Evolutionary conservation across 1,140 invertebrate species (phyloP), one percentile per base, ranked within the genome.

Genomic region (Listronotus oregonensis): DNA sequence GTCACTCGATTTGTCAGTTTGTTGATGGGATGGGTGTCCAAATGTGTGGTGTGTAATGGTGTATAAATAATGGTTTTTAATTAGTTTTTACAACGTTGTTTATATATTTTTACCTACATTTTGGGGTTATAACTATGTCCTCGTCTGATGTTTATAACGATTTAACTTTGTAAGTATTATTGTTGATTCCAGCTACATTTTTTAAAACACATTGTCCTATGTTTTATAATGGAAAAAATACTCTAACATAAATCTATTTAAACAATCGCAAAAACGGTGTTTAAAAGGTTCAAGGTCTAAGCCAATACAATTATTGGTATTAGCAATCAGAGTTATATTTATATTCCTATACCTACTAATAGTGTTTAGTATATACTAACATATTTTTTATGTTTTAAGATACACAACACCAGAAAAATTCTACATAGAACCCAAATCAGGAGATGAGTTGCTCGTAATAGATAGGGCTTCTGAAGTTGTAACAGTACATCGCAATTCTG

Each of bases 361-460:
- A 27, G 21, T 27, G 21, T n/a, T n/a, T n/a, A n/a, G n/a, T n/a
- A n/a, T 61, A n/a, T 51, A 40, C 1, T 51, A 40, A 66, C 62
- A 39, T 15, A 55, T 51, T 11, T 61, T 51, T n/a, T 27, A 34
- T 27, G 14, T 18, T 81, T 82, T 50, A 66, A 90, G 88, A 69
- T 87, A 90, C 70, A 84, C 85, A 42, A 89, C 88, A n/a, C 82
- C 86, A 21, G 89, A 91, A 64, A 89, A 87, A 73, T 90, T 91
- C 78, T 87, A 87, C 67, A 80, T 91, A 34, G 88, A 90, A 78
- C 86, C 90, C 1, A 81, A 83, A 70, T 81, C 82, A 4, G 78
- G 80, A 65, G 79, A 80, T 37, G 85, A 89, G 71, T 73, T 92
- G 34, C 78, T 93, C 37, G 81, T 90, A 34, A 89, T 93, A 62